Conservation (phyloP, 2,797 vertebrate genomes). For the Syndactyla subalaris region DNA sequence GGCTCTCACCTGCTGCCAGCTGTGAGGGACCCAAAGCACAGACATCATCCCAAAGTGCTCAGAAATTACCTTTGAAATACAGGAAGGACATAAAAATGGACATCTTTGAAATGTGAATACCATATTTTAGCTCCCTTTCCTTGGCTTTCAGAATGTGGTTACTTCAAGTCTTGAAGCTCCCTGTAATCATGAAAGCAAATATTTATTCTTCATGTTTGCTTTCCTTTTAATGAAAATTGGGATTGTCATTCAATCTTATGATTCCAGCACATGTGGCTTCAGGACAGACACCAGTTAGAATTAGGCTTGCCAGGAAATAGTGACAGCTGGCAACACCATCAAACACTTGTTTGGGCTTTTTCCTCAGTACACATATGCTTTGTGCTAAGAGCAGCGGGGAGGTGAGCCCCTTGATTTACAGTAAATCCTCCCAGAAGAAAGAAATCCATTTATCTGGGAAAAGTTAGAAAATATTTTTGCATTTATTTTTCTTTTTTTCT, state of each 20-base stretch:
- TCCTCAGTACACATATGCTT: background rate
- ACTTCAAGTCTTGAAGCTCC: background rate
- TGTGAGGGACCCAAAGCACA: background rate
- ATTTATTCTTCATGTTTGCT: conserved; percentile 8
- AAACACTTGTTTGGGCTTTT: conserved; percentile 6
- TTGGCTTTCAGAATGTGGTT: background rate
- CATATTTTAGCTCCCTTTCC: background rate
- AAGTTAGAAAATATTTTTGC: conserved; percentile 78
- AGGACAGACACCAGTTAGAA: background rate
- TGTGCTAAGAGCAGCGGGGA: conserved; percentile 2
- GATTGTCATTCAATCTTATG: background rate
- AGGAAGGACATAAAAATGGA: background rate
- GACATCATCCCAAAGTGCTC: background rate
- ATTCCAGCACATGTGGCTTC: background rate
- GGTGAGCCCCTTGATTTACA: background rate
- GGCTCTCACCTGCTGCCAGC: background rate
- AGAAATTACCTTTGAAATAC: background rate
- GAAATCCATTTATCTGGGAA: conserved; percentile 51
- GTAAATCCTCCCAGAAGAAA: conserved; percentile 49
- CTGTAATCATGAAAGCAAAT: background rate
- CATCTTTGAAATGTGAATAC: background rate
- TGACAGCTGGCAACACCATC: conserved; percentile 3
- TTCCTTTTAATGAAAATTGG: conserved; percentile 32
- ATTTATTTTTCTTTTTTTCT: conserved; percentile 73
- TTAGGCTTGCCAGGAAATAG: background rate